phyloP scores from a whole-genome alignment of 2,113 vertebrate genomes.

The Salminus brasiliensis region DNA sequence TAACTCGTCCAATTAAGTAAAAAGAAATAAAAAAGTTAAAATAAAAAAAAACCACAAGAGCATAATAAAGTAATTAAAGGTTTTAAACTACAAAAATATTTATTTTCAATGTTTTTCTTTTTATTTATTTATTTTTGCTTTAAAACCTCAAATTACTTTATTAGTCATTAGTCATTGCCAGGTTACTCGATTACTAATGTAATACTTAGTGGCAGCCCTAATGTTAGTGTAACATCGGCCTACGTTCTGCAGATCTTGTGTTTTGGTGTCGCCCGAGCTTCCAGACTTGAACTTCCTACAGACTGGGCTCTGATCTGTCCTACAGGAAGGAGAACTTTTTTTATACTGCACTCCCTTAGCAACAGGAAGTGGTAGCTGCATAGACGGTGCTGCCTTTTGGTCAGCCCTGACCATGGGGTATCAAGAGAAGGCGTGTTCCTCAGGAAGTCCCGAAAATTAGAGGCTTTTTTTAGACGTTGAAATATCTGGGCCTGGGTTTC shows the following conservation, averaged over 20 bases:
- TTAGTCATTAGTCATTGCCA: too few species aligned
- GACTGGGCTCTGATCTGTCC: constrained; percentile 57
- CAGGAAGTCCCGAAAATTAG: constrained; percentile 72
- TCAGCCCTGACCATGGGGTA: constrained; percentile 49
- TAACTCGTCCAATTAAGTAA: too few species aligned
- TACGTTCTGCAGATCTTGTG: background rate
- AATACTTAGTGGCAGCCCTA: too few species aligned
- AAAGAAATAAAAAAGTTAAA: too few species aligned
- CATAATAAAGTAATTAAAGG: too few species aligned
- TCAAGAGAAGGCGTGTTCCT: constrained; percentile 63
- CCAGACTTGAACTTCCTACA: constrained; percentile 70
- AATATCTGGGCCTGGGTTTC: constrained; percentile 59
- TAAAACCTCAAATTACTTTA: too few species aligned
- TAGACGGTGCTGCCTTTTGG: constrained; percentile 52
- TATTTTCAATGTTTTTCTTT: too few species aligned
- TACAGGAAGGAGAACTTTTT: constrained; percentile 66
- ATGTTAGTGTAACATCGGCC: too few species aligned
- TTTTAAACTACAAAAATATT: too few species aligned
- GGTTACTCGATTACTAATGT: too few species aligned
- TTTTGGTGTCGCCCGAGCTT: constrained; percentile 22
- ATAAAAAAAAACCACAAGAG: too few species aligned
- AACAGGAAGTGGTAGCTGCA: constrained; percentile 68
- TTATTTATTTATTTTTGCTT: too few species aligned
- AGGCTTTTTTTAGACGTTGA: constrained; percentile 67
- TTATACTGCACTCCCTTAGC: constrained; percentile 38